phyloP scores from a whole-genome alignment of 2,113 vertebrate species.

The Pteruthius melanotis region DNA sequence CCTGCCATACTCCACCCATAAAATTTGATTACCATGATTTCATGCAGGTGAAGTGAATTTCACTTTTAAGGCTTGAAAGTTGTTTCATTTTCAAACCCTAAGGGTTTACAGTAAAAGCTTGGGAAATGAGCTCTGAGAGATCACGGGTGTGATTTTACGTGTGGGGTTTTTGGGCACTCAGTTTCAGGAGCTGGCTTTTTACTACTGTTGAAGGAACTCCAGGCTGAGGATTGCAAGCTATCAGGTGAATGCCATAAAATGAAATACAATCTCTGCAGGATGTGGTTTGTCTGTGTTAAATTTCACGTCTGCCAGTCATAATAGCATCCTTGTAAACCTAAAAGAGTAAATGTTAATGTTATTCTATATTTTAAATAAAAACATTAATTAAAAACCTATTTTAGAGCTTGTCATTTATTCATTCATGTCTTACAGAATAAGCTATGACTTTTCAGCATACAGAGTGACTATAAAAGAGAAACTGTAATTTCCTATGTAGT shows the following conservation, averaged over 20 bases:
- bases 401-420: not conserved
- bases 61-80: not conserved
- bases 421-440: not conserved
- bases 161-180: not conserved
- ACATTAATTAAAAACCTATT: not conserved
- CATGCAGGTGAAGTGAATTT: not conserved
- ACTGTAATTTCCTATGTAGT: not conserved
- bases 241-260: not conserved
- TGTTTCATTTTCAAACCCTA: constrained; percentile 28
- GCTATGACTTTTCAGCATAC: not conserved
- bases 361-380: not conserved
- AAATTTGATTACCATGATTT: not conserved
- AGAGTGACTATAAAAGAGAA: not conserved
- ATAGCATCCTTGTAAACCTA: not conserved
- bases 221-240: not conserved
- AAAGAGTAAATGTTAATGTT: not conserved
- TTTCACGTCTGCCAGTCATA: not conserved
- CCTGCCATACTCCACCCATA: not conserved
- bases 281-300: not conserved
- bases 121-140: not conserved
- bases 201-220: not conserved
- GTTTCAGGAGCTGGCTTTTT: not conserved
- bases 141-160: not conserved
- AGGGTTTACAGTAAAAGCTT: not conserved
- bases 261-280: not conserved